A percentile compares a stretch with the other conserved stretches of the same genome.
Conservation (phyloP, 2,797 vertebrate species). For the Typhlichthys eigenmanni region DNA sequence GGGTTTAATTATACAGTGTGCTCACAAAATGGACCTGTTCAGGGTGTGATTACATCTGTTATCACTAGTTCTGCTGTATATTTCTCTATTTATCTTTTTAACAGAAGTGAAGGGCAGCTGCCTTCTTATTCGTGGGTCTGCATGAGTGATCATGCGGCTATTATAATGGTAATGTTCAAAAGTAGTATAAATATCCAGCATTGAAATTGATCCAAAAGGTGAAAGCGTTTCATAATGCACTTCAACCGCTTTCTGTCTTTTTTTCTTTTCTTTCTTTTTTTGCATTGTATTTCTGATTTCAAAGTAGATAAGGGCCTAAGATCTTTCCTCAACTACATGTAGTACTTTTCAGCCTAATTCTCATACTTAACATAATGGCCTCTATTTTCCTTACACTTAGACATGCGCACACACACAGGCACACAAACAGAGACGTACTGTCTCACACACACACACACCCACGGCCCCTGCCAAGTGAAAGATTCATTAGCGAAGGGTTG, state of each 20-base stretch:
- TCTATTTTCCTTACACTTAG: conserved; percentile 16
- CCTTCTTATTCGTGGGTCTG: conserved; percentile 17
- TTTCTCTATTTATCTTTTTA: conserved; percentile 15
- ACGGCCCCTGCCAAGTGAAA: conserved; percentile 53
- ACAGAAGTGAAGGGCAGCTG: background rate
- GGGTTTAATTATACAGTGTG: background rate
- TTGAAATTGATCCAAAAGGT: conserved; percentile 4
- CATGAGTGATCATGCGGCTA: conserved; percentile 12
- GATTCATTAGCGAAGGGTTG: conserved; percentile 70
- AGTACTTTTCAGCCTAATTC: conserved; percentile 40
- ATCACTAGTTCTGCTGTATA: conserved; percentile 8
- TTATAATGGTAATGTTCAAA: background rate
- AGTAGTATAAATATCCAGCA: no score
- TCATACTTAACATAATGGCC: conserved; percentile 42
- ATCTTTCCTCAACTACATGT: conserved; percentile 51
- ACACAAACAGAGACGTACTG: background rate
- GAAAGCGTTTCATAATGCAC: conserved; percentile 26
- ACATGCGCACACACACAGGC: conserved; percentile 3
- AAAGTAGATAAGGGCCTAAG: conserved; percentile 37
- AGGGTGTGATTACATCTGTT: conserved; percentile 18
- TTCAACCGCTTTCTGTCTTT: background rate
- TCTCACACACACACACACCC: conserved; percentile 10
- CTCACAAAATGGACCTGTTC: background rate
- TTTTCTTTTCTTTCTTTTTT: background rate
- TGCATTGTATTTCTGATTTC: conserved; percentile 33